phyloP scores from a whole-genome alignment of 2,888 invertebrate genomes.

The Tipula vernalis region DNA sequence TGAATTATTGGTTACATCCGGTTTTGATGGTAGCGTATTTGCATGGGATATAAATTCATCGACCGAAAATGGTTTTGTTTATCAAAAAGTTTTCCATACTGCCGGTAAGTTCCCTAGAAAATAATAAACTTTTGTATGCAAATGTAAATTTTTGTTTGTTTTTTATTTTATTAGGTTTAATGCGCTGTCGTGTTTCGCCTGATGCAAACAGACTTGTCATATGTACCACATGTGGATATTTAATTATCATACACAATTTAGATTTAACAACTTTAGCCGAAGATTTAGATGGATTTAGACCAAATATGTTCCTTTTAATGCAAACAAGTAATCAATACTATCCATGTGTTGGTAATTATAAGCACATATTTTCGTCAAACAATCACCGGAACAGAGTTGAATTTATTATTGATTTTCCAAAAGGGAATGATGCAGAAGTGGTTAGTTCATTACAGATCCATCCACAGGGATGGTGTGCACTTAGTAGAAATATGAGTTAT shows the following conservation, averaged over 20 bases:
- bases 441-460: slow-evolving; percentile 83
- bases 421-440: slow-evolving; percentile 75
- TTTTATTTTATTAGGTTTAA: slow-evolving; percentile 40
- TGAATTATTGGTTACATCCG: slow-evolving; percentile 77
- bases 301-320: slow-evolving; percentile 80
- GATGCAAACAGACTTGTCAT: slow-evolving; percentile 80
- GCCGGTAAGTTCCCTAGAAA: slow-evolving; percentile 37
- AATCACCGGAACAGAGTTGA: slow-evolving; percentile 75
- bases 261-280: slow-evolving; percentile 64
- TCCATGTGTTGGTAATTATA: slow-evolving; percentile 66
- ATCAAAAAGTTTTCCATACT: slow-evolving; percentile 75
- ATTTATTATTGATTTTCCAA: slow-evolving; percentile 81
- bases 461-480: slow-evolving; percentile 79
- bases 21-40: slow-evolving; percentile 85
- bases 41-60: slow-evolving; percentile 89
- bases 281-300: slow-evolving; percentile 76
- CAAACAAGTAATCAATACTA: slow-evolving; percentile 72
- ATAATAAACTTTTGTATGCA: too few relatives aligned
- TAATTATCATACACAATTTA: slow-evolving; percentile 80
- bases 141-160: not conserved
- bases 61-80: slow-evolving; percentile 62
- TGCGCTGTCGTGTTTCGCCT: slow-evolving; percentile 69
- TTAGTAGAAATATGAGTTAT: slow-evolving; percentile 76
- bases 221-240: slow-evolving; percentile 80
- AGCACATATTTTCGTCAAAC: slow-evolving; percentile 62